Base-by-base conservation (phyloP, 2,888 invertebrate species). In the Hypsopygia costalis region DNA sequence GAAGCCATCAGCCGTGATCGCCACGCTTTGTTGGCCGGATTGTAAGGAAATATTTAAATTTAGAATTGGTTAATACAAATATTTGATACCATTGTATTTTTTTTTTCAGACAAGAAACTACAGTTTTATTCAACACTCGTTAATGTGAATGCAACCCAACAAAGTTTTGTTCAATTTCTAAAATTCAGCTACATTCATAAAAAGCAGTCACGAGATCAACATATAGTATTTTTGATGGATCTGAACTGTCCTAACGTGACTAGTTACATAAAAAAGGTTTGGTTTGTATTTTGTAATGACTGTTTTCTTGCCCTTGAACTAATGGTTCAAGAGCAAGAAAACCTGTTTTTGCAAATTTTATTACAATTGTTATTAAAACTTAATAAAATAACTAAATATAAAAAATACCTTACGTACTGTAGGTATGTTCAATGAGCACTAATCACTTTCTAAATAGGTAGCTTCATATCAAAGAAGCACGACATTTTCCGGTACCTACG, bases 181-280 rank as follows among this genome's bases (percentile, higher is more conserved):
- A 53, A 62, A 6, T 42, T 41, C 1, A 58, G 56, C n/a, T 35
- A 51, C n/a, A 52, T 64, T 9, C 51, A 58, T 1, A 44, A 51
- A 34, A 49, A 62, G 8, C 53, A 70, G 41, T 52, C 57, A 7
- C 58, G 63, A 34, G 72, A 76, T 41, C 74, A 79, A 39, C 61
- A 74, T 31, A 52, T 72, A 1, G 58, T 80, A 9, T 77, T 83
- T 51, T 28, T 86, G 7, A 65, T 61, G 1, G 81, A 87, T 50
- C 47, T 83, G 1, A 51, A 46, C 2, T 87, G 87, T 50, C 63
- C 68, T 5, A 55, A 75, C 43, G 59, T 69, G 22, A 36, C 50
- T 1, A 22, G 45, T 1, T 69, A 68, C 44, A 61, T 82, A 11
- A 45, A 65, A 49, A 52, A 52, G 65, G 81, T 39, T 30, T 30